These are phyloP conservation scores for Biston stratarius DNA, from an alignment of 2,888 invertebrate species.

Conservation along the genomic window DNA sequence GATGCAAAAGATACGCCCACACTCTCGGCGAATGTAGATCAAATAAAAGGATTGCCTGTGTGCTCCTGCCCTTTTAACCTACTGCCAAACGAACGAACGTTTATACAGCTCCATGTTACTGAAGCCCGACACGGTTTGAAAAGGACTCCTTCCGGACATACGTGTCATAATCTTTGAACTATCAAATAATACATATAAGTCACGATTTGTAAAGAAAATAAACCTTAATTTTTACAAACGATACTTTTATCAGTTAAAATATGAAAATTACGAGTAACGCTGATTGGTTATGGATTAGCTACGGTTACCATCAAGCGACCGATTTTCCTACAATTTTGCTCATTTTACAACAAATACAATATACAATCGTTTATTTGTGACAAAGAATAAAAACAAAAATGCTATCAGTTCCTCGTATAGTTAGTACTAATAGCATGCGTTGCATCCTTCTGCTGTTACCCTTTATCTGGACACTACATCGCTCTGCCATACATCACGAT, in stretches of 20 bases:
- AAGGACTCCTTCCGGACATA: not conserved
- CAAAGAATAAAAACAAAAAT: no score
- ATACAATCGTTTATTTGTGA: no score
- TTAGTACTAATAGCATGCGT: not conserved
- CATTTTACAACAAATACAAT: no score
- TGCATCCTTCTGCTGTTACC: not conserved
- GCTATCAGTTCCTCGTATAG: not conserved
- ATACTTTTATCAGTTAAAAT: no score
- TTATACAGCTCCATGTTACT: not conserved
- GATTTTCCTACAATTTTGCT: no score
- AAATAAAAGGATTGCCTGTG: conserved; percentile 2
- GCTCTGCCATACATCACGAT: conserved; percentile 7
- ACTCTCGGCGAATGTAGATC: not conserved
- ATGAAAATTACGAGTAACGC: no score
- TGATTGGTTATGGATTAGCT: no score
- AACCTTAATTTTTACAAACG: no score
- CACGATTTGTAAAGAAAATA: no score
- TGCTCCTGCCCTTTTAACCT: conserved; percentile 5
- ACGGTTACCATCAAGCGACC: no score
- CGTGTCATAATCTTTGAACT: not conserved
- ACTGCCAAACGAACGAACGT: not conserved
- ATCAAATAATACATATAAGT: no score
- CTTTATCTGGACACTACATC: not conserved
- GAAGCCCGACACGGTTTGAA: not conserved
- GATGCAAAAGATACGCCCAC: conserved; percentile 15